Base-by-base conservation (phyloP, 2,113 vertebrate species). In the Phrynosoma blainvillii region DNA sequence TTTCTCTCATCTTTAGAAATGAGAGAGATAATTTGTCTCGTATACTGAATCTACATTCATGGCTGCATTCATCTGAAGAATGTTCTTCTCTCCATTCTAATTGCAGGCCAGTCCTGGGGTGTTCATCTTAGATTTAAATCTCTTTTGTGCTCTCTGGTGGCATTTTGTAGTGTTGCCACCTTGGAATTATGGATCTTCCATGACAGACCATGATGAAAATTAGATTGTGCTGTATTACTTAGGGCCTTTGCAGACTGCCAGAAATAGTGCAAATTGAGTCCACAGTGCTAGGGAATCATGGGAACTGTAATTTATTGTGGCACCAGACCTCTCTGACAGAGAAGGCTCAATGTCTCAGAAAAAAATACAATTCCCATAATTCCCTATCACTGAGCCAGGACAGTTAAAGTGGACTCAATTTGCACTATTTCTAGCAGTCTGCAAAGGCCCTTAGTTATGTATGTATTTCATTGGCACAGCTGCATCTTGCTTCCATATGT, bases 21-120 rank as follows among this genome's bases (percentile, higher is more conserved):
- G 84, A 54, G 23, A 20, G 23, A 90, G 9, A 14, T 84, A 32
- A 79, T 84, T 66, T 66, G 66, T 82, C 36, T 87, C 13, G 0
- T 42, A 87, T 68, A 30, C 73, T 23, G 40, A 54, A 78, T 84
- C 21, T 42, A 47, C 73, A 32, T 66, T 21, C 23, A 56, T 68
- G 65, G 6, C 42, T 78, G 47, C 47, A 56, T 81, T 56, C 9
- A 70, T 79, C 42, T 79, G 56, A 84, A 84, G n/a, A 70, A 90
- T n/a, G 21, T 47, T 71, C 7, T 84, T 70, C 85, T 88, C 5
- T 6, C 81, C 36, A 36, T 89, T 42, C 6, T 7, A 7, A 23
- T 32, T 71, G 0, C 62, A 16, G 25, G 8, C 4, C 84, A 9
- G 36, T 90, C 90, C 65, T 85, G 47, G 23, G 85, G 36, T 71